These are phyloP conservation scores for Monopterus albus DNA, from an alignment of 2,113 vertebrate species.

Conservation along the genomic window DNA sequence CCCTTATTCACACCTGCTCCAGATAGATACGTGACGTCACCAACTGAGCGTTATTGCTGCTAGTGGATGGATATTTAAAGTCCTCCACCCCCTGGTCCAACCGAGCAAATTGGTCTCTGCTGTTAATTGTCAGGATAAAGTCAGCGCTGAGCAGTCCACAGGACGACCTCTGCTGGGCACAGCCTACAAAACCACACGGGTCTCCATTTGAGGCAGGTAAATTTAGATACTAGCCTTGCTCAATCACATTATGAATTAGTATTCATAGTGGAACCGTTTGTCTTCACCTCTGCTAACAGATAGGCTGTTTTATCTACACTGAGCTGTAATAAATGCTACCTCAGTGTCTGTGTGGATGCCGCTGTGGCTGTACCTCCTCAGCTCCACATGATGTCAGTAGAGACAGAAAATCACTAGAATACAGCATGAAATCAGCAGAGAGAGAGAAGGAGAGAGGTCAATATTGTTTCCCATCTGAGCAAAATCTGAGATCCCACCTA, in stretches of 20 bases:
- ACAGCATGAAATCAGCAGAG: too few species aligned
- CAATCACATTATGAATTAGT: background rate
- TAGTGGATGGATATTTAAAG: background rate
- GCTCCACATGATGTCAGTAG: constrained; percentile 52
- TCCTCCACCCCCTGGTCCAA: constrained; percentile 14
- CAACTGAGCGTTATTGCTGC: background rate
- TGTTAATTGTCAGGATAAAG: constrained; percentile 46
- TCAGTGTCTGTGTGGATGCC: background rate
- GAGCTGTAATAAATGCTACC: background rate
- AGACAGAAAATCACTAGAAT: background rate
- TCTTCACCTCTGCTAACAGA: background rate
- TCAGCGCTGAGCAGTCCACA: background rate
- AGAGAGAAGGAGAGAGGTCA: too few species aligned
- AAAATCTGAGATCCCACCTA: too few species aligned
- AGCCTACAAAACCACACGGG: background rate
- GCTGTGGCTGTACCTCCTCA: background rate
- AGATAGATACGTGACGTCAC: background rate
- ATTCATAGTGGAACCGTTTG: background rate
- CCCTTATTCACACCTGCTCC: background rate
- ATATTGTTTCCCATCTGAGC: too few species aligned
- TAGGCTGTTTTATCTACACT: background rate
- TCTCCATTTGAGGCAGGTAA: background rate
- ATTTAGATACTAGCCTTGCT: background rate
- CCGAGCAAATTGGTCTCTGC: constrained; percentile 32
- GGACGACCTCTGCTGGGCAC: constrained; percentile 69